Evolutionary conservation across 2,113 vertebrate genomes (phyloP).

Genomic region (Tympanuchus pallidicinctus): DNA sequence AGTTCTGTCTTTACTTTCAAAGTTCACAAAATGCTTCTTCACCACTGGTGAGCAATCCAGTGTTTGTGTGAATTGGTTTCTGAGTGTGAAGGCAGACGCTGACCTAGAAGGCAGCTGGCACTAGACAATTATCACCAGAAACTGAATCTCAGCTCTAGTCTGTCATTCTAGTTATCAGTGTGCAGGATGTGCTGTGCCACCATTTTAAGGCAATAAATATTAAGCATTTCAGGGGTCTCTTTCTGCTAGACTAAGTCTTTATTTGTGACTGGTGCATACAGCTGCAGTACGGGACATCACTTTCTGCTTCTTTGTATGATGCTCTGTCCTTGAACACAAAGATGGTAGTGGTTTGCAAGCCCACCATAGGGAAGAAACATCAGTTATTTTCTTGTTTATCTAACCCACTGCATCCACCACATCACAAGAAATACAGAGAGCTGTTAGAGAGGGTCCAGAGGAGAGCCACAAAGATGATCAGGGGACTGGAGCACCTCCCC

Average conservation of each 20-base stretch:
- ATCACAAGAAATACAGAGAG: too few species aligned
- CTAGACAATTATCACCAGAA: conserved; percentile 68
- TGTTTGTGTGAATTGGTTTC: conserved; percentile 68
- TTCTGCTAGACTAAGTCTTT: background rate
- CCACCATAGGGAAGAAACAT: background rate
- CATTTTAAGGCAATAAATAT: conserved; percentile 5
- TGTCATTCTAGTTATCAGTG: conserved; percentile 2
- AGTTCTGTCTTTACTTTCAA: conserved; percentile 47
- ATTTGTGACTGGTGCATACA: background rate
- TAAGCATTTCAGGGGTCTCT: background rate
- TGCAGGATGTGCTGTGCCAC: background rate
- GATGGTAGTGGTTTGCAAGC: background rate
- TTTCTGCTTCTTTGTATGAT: background rate
- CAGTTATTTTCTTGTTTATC: background rate
- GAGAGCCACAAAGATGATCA: too few species aligned
- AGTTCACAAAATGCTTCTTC: conserved; percentile 56
- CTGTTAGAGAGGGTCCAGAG: too few species aligned
- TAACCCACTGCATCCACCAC: background rate
- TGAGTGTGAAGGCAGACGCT: conserved; percentile 62
- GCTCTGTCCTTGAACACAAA: background rate
- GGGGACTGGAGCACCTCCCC: too few species aligned
- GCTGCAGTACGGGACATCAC: background rate
- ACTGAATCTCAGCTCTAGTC: conserved; percentile 26
- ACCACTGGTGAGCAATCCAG: conserved; percentile 19
- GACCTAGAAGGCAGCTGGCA: conserved; percentile 48